phyloP scores from a whole-genome alignment of 2,113 vertebrate species.

The Rhodinocichla rosea region DNA sequence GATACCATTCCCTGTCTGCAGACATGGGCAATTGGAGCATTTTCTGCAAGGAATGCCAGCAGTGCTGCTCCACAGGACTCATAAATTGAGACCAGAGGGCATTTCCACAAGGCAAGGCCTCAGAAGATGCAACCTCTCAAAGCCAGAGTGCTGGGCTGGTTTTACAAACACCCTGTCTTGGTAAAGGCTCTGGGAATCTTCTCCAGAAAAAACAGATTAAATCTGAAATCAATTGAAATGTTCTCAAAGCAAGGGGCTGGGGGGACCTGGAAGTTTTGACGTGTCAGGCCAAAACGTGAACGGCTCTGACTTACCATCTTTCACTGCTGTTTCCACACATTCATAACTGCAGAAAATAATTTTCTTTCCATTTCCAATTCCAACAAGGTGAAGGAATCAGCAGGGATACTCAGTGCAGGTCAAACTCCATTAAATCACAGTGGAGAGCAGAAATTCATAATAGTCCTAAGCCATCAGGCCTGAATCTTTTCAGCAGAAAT shows the following conservation, averaged over 20 bases:
- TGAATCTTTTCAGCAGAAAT: background rate
- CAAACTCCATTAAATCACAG: conserved; percentile 2
- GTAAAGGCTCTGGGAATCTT: background rate
- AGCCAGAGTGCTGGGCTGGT: background rate
- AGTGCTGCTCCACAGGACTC: background rate
- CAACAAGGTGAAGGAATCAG: background rate
- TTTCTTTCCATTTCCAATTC: background rate
- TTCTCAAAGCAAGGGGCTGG: background rate
- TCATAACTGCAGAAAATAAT: background rate
- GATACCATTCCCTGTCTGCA: background rate
- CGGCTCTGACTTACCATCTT: background rate
- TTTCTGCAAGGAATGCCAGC: background rate
- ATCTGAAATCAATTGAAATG: background rate
- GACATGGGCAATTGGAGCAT: accelerated
- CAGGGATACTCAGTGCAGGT: background rate
- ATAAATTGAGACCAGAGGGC: background rate
- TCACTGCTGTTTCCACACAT: background rate
- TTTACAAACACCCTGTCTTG: background rate
- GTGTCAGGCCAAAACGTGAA: background rate
- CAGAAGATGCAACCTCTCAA: background rate
- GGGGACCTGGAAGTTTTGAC: background rate
- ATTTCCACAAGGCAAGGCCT: background rate
- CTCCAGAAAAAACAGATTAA: background rate
- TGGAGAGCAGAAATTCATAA: background rate
- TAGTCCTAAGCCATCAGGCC: background rate